Percentiles rank a stretch among this genome's conserved stretches.
These are phyloP conservation scores for Ophiodon elongatus DNA, from an alignment of 2,113 vertebrate species.

Conservation along the genomic window DNA sequence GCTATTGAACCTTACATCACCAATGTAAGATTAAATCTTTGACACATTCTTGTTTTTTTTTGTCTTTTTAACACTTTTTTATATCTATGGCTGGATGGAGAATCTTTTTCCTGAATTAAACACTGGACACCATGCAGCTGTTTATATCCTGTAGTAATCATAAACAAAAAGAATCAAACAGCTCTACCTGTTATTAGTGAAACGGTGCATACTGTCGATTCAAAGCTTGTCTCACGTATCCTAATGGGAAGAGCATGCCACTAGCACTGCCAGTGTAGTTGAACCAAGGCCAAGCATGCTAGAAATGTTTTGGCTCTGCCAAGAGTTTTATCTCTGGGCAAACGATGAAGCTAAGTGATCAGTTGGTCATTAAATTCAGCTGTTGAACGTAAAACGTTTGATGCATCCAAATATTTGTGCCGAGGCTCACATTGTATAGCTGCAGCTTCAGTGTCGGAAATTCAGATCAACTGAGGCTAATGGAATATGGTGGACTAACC, in stretches of 20 bases:
- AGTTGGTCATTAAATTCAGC: background rate
- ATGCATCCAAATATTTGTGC: background rate
- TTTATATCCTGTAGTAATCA: background rate
- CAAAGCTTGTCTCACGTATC: background rate
- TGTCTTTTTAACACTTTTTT: background rate
- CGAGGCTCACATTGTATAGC: background rate
- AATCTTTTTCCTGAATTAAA: background rate
- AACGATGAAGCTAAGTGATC: background rate
- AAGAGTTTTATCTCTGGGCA: background rate
- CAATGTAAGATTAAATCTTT: constrained; percentile 88
- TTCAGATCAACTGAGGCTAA: background rate
- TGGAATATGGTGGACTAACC: background rate
- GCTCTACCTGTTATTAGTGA: background rate
- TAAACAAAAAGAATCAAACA: background rate
- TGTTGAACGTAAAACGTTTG: constrained; percentile 2
- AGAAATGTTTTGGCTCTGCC: constrained; percentile 12
- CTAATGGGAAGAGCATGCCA: background rate
- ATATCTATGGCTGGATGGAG: background rate
- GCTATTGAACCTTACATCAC: constrained; percentile 99
- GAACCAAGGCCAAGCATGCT: constrained; percentile 1
- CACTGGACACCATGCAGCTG: background rate
- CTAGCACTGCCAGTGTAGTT: background rate
- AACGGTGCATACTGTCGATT: background rate
- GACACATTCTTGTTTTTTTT: background rate
- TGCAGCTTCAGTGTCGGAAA: background rate